Base-by-base conservation (phyloP, 1,140 invertebrate species). In the Charaxes varanes region DNA sequence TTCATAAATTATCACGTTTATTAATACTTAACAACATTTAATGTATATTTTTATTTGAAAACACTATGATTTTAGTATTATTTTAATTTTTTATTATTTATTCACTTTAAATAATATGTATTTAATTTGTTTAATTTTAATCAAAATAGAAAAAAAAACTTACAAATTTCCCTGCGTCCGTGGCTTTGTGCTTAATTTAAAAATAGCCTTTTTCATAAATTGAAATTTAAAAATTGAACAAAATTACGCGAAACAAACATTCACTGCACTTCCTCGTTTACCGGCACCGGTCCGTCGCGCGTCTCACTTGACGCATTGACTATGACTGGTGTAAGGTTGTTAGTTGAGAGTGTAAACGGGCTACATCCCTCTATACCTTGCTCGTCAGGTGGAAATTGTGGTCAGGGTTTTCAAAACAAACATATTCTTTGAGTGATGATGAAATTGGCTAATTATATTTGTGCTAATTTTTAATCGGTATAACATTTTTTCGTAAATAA, bases 211-310 rank as follows among this genome's bases (percentile, higher is more conserved):
- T 2, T 23, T 23, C 22, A n/a, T 23, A n/a, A 11, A 18, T 8
- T 2, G 4, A 31, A 28, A 14, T n/a, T n/a, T n/a, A n/a, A n/a
- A n/a, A n/a, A n/a, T n/a, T n/a, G 6, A 8, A 18, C 2, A 31
- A 31, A 17, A 10, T 10, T 17, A 31, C 42, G 14, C 18, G 4
- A 38, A 31, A 37, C 5, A 11, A 31, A 27, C 53, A 56, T 44
- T 66, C 70, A 74, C 73, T 70, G 67, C 73, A 78, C 73, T 78
- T 72, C 65, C 67, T 40, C 18, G 55, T 45, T 59, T 38, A 52
- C 54, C 46, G 52, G 49, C 47, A 36, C 46, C 50, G 22, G 24
- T 16, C 37, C 31, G 31, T 48, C 40, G 51, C 41, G 38, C 54
- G 42, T 49, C 50, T 53, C 50, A 40, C 35, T 12, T 40, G 49